A percentile compares a stretch with the other conserved stretches of the same genome.
Evolutionary conservation across 2,113 vertebrate species (phyloP).

Genomic region (Jacana jacana): DNA sequence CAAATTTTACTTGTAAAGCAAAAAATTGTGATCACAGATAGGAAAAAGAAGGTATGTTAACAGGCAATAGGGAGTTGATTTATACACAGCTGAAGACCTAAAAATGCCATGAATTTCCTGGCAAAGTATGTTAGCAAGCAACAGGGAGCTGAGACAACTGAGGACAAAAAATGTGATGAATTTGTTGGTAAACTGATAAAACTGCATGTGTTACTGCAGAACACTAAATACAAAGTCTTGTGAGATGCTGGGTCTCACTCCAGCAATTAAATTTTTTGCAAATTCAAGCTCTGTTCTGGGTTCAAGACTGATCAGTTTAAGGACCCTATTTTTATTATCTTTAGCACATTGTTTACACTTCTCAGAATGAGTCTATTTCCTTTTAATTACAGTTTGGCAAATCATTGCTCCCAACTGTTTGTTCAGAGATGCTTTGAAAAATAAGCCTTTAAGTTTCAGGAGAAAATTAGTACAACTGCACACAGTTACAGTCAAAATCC

Average conservation of each 20-base stretch:
- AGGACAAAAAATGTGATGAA: slow-evolving; percentile 45
- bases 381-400: slow-evolving; percentile 65
- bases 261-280: not conserved
- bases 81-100: slow-evolving; percentile 57
- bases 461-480: not conserved
- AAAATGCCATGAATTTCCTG: slow-evolving; percentile 54
- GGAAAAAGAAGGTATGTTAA: slow-evolving; percentile 25
- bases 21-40: slow-evolving; percentile 32
- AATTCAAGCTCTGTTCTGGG: not conserved
- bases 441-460: slow-evolving; percentile 17
- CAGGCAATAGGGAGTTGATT: slow-evolving; percentile 61
- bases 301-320: slow-evolving; percentile 3
- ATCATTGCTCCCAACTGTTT: slow-evolving; percentile 45
- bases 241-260: not conserved
- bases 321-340: slow-evolving; percentile 30
- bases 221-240: not conserved
- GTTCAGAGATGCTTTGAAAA: slow-evolving; percentile 34
- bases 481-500: not conserved
- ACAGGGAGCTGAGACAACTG: slow-evolving; percentile 48
- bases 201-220: not conserved
- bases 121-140: slow-evolving; percentile 46
- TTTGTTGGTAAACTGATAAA: slow-evolving; percentile 23
- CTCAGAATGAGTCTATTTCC: slow-evolving; percentile 32
- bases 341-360: slow-evolving; percentile 40
- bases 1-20: slow-evolving; percentile 15